Evolutionary conservation across 2,797 vertebrate species (phyloP).

Genomic region (Falco concolor): DNA sequence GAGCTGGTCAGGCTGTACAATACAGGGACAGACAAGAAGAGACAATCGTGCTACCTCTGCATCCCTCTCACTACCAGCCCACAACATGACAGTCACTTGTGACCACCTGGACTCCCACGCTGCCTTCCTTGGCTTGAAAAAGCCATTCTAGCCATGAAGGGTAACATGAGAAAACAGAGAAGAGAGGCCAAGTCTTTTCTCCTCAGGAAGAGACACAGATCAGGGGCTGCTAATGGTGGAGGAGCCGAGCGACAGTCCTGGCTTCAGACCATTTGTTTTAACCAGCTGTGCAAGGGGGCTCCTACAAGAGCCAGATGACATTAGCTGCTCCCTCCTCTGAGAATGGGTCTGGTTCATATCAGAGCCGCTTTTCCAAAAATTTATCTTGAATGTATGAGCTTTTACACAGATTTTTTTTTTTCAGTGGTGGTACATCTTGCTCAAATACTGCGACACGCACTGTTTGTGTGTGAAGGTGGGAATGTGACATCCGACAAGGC

Average conservation of each 20-base stretch:
- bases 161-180: not conserved
- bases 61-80: not conserved
- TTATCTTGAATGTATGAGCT: not conserved
- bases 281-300: not conserved
- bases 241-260: not conserved
- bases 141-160: not conserved
- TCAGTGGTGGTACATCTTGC: not conserved
- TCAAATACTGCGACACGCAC: not conserved
- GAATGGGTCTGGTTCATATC: not conserved
- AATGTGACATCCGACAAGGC: not conserved
- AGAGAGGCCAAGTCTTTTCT: not conserved
- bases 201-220: rapidly evolving
- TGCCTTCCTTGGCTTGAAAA: not conserved
- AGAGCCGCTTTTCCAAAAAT: not conserved
- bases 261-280: not conserved
- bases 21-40: not conserved
- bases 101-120: not conserved
- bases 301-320: rapidly evolving
- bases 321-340: not conserved
- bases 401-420: not conserved
- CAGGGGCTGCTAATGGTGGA: not conserved
- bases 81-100: not conserved
- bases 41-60: not conserved
- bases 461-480: not conserved
- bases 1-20: not conserved